phyloP scores from a whole-genome alignment of 1,140 invertebrate species.

The Philotrypesis tridentata region DNA sequence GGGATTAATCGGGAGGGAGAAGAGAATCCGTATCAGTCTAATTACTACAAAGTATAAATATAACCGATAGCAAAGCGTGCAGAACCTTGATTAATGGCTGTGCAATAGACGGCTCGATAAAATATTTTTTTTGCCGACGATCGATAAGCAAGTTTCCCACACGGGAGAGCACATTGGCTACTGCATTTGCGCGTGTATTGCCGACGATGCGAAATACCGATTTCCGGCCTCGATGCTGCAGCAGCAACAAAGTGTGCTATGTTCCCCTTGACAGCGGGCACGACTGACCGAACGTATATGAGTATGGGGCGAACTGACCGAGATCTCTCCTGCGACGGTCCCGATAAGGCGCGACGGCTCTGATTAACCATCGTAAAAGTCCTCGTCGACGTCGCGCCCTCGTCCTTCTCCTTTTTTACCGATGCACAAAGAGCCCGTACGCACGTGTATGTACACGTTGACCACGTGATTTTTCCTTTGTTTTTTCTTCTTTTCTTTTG shows the following conservation, averaged over 20 bases:
- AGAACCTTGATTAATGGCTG: background rate
- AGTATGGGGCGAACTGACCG: constrained; percentile 6
- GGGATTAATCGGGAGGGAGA: background rate
- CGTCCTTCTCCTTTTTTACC: background rate
- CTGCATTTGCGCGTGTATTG: too few relatives aligned
- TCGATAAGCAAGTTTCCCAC: too few relatives aligned
- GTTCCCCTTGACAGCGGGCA: background rate
- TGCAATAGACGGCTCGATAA: too few relatives aligned
- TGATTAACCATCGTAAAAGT: background rate
- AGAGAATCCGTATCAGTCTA: too few relatives aligned
- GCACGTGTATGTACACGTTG: too few relatives aligned
- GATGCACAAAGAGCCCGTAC: background rate
- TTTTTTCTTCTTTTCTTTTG: background rate
- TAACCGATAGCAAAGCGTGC: background rate
- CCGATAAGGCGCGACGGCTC: background rate
- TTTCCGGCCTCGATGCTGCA: too few relatives aligned
- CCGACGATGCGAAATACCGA: background rate
- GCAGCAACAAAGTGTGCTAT: too few relatives aligned
- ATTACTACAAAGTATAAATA: background rate
- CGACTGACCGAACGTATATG: too few relatives aligned
- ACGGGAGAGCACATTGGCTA: too few relatives aligned
- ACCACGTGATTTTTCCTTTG: too few relatives aligned
- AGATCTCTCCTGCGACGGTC: background rate
- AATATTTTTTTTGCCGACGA: too few relatives aligned
- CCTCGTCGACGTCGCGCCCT: background rate